Conservation (phyloP, 2,113 vertebrate genomes). For the Coreoperca whiteheadi region DNA sequence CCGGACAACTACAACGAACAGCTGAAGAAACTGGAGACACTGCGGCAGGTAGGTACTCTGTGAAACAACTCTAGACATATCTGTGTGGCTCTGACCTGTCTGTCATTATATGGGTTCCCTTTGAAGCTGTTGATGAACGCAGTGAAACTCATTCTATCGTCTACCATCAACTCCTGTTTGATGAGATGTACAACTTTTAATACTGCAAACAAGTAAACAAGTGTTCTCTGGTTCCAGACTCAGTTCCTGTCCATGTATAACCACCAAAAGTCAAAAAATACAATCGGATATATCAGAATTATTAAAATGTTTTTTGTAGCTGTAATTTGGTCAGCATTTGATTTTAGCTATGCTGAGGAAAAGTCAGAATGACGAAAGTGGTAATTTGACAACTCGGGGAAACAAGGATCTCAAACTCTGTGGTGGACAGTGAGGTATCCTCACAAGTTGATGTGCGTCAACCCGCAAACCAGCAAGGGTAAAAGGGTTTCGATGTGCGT, state of each 20-base stretch:
- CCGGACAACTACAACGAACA: conserved; percentile 97
- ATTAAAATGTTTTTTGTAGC: neutral
- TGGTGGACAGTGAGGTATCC: too few species aligned
- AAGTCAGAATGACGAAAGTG: neutral
- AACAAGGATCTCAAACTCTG: neutral
- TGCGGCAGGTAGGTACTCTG: conserved; percentile 88
- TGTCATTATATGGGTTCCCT: neutral
- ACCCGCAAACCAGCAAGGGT: too few species aligned
- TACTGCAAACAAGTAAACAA: neutral
- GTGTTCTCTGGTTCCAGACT: neutral
- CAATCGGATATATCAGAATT: neutral
- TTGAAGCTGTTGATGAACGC: neutral
- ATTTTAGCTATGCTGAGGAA: neutral
- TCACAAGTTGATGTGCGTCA: too few species aligned
- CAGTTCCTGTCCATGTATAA: too few species aligned
- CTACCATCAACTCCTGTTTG: neutral
- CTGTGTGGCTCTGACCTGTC: neutral
- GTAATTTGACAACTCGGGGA: neutral
- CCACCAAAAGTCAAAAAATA: neutral
- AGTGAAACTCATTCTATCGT: neutral
- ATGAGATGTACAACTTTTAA: neutral
- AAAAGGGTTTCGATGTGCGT: too few species aligned
- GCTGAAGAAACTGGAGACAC: conserved; percentile 94
- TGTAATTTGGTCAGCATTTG: neutral
- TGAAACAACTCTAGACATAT: neutral